Base-by-base conservation (phyloP, 37 sponge, comb jelly and placozoan genomes). In the Cliona cf. orientalis region DNA sequence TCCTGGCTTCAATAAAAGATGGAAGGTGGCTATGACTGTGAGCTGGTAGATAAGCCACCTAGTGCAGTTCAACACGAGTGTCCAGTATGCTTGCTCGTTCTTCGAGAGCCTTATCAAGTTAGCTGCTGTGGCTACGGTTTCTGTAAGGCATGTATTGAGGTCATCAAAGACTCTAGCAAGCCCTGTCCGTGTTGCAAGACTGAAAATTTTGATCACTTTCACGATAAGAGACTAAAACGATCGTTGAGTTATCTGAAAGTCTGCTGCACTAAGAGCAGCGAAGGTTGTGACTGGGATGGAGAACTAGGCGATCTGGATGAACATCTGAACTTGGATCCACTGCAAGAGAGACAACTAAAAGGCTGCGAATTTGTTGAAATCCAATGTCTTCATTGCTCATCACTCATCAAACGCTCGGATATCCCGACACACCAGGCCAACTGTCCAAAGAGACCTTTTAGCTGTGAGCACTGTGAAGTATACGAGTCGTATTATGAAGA, bases 81-180 rank as follows among this genome's bases (percentile, higher is more conserved):
- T 72, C 66, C 73, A 61, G 31, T 82, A 40, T 82, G 83, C 40
- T 12, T 31, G 26, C 49, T 43, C 46, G 14, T 72, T 3, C 28
- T 82, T 0, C 0, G 28, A 5, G 49, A 82, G 19, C 83, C 83
- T 12, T 46, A 62, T 14, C 55, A 62, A 17, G 21, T 59, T 4
- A 34, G 46, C 36, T 82, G 83, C 65, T 81, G 83, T 60, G 83
- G 83, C 0, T 7, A 42, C 49, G 41, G 72, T 34, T 72, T 82
- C 34, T 82, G 83, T 46, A 5, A 40, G 36, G 2, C 23, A 4
- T 72, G 83, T 60, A 61, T 82, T 2, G 2, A 2, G 1, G 41
- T 34, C 6, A n/a, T 80, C 22, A 58, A 19, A 19, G 29, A 14
- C 3, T 45, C 19, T 38, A 25, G 17, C 9, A 66, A 46, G 3